These are phyloP conservation scores for Musca vetustissima DNA, from an alignment of 1,140 invertebrate genomes.

Conservation along the genomic window DNA sequence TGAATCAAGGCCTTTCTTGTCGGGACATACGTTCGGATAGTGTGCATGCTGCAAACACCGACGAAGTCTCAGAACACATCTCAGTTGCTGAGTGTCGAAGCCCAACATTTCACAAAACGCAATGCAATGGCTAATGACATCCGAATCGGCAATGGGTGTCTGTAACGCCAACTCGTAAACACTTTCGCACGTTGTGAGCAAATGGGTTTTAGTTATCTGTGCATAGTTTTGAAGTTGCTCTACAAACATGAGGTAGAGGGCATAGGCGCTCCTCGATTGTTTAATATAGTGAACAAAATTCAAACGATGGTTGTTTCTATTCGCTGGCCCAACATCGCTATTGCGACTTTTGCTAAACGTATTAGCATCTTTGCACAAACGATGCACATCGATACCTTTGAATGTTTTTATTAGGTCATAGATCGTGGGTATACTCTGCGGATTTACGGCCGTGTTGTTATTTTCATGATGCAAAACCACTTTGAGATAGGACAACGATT, in stretches of 20 bases:
- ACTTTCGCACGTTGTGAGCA: conserved; percentile 51
- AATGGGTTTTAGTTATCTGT: conserved; percentile 42
- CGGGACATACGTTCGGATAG: background rate
- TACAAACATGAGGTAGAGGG: conserved; percentile 46
- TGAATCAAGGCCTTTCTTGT: background rate
- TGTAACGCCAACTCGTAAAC: conserved; percentile 60
- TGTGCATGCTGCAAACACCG: conserved; percentile 19
- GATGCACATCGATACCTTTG: conserved; percentile 40
- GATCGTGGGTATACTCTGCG: conserved; percentile 33
- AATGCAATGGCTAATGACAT: conserved; percentile 60
- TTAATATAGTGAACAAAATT: conserved; percentile 51
- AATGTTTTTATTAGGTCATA: conserved; percentile 48
- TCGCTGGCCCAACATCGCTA: background rate
- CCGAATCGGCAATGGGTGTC: conserved; percentile 52
- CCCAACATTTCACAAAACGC: conserved; percentile 64
- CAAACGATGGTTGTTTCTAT: conserved; percentile 35
- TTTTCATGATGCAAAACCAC: conserved; percentile 1
- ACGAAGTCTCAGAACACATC: conserved; percentile 53
- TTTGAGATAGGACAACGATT: conserved; percentile 34
- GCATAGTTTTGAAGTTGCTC: conserved; percentile 49
- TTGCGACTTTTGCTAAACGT: background rate
- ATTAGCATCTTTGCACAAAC: conserved; percentile 30
- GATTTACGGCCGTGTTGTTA: background rate
- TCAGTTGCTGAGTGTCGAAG: conserved; percentile 58
- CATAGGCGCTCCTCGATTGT: conserved; percentile 48